phyloP scores from a whole-genome alignment of 2,797 vertebrate genomes.

The Lepilemur ruficaudatus region DNA sequence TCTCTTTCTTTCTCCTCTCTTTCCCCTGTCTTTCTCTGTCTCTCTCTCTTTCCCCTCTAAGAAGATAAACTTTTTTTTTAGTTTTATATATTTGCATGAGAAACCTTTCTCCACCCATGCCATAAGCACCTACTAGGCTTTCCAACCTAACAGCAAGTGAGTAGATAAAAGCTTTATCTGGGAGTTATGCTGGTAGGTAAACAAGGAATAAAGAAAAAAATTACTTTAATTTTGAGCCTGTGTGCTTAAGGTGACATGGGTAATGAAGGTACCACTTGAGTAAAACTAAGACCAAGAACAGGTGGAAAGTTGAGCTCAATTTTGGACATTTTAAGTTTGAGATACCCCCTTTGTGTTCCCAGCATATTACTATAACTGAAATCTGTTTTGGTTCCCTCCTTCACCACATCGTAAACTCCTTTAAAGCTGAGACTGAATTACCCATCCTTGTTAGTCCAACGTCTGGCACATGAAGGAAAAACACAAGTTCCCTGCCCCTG shows the following conservation, averaged over 20 bases:
- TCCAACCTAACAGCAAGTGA: too few relatives aligned
- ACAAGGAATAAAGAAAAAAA: not conserved
- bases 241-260: not conserved
- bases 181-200: not conserved
- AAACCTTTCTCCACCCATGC: too few relatives aligned
- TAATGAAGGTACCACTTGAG: not conserved
- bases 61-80: too few relatives aligned
- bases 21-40: too few relatives aligned
- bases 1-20: too few relatives aligned
- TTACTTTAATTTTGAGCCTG: not conserved
- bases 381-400: not conserved
- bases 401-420: not conserved
- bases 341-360: not conserved
- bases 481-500: too few relatives aligned
- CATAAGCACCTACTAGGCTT: too few relatives aligned
- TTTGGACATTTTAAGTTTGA: not conserved
- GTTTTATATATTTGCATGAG: too few relatives aligned
- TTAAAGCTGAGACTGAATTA: not conserved
- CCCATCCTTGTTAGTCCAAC: not conserved
- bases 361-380: not conserved
- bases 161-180: not conserved
- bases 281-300: not conserved
- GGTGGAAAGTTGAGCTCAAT: not conserved
- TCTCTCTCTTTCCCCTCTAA: too few relatives aligned
- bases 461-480: not conserved